Base-by-base conservation (phyloP, 2,113 vertebrate genomes). In the Sitta europaea region DNA sequence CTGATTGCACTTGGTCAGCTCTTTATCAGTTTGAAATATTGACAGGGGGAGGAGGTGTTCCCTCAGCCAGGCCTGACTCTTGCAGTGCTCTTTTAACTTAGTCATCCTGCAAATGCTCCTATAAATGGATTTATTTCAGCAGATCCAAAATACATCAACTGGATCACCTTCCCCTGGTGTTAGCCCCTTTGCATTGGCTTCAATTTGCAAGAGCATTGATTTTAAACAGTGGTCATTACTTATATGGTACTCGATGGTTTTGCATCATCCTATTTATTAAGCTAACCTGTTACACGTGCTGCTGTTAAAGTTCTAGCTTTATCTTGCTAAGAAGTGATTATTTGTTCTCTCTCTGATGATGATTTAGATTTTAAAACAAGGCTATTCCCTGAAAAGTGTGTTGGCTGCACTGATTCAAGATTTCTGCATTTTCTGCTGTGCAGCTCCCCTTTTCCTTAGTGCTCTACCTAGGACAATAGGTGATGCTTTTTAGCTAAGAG, bases 11-110 rank as follows among this genome's bases (percentile, higher is more conserved):
- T 97, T 89, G 50, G 92, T 96, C 96, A 97, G 95, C 95, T 97
- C 86, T 96, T 97, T 94, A 96, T 95, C 92, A 95, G 78, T 90
- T 90, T 97, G 97, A 97, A 96, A 96, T 96, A 96, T 91, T 96
- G 94, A 83, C 92, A 90, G 91, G 29, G 78, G 77, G 68, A 97
- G 72, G 43, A 94, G 94, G 84, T 36, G 14, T 97, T 97, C 74
- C 94, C 91, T 86, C 65, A 68, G 71, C 67, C 62, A 90, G 88
- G n/a, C 72, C 92, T 93, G 91, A 77, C 88, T 92, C n/a, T 95
- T 83, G 77, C 86, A 47, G 66, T 86, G 91, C 79, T 94, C 80
- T 92, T 95, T 95, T 94, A 96, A 97, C 97, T 96, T 95, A 85
- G 90, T 94, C 92, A 93, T 91, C 86, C 81, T 96, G 93, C 70